Conservation (phyloP, 2,888 invertebrate species). For the Trachelus tabidus region DNA sequence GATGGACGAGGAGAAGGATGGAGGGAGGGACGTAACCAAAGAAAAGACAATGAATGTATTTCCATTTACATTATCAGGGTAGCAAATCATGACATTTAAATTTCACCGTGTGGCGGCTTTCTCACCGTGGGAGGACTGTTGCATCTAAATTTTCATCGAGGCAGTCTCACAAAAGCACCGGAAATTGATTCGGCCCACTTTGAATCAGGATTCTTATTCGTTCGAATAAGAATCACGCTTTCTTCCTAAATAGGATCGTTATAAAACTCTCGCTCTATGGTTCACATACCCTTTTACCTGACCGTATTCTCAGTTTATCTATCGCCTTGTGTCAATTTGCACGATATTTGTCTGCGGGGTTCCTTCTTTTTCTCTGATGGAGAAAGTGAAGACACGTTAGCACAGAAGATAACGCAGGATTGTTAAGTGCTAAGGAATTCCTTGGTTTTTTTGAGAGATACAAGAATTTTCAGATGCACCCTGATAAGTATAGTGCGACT, state of each 20-base stretch:
- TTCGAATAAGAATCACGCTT: background rate
- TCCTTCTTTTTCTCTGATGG: background rate
- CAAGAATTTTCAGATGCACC: background rate
- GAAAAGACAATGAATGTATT: slow-evolving; percentile 19
- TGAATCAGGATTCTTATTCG: background rate
- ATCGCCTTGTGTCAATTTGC: background rate
- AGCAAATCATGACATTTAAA: slow-evolving; percentile 17
- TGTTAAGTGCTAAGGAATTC: background rate
- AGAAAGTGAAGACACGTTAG: background rate
- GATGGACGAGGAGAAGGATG: background rate
- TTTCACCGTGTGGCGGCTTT: slow-evolving; percentile 9
- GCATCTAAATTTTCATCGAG: background rate
- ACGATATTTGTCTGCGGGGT: background rate
- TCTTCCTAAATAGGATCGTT: background rate
- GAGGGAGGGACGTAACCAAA: background rate
- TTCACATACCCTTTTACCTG: background rate
- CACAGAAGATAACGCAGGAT: background rate
- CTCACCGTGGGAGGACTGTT: background rate
- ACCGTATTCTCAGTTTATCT: background rate
- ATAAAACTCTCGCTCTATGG: background rate
- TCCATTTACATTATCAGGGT: slow-evolving; percentile 20
- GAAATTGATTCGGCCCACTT: background rate
- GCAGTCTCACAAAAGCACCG: background rate
- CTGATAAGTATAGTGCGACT: background rate
- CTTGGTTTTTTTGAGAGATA: background rate